Evolutionary conservation across 2,797 vertebrate genomes (phyloP).

Genomic region (Sternotherus odoratus): DNA sequence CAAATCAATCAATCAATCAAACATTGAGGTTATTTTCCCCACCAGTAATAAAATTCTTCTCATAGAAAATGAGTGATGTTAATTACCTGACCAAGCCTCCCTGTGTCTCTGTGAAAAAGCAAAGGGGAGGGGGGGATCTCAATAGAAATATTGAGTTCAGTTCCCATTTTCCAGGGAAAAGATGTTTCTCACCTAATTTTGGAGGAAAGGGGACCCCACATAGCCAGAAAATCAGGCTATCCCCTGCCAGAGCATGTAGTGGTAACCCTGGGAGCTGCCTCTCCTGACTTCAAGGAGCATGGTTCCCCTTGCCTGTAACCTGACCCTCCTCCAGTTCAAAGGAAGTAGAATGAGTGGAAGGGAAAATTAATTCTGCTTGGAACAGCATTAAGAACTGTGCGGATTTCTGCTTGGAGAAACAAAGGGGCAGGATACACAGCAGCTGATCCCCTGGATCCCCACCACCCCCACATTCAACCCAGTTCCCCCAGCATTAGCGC

Average conservation of each 20-base stretch:
- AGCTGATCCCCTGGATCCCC: not conserved
- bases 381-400: not conserved
- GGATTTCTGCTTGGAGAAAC: not conserved
- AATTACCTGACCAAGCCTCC: not conserved
- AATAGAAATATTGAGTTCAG: not conserved
- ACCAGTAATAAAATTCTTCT: not conserved
- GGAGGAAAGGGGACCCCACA: not conserved
- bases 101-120: not conserved
- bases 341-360: not conserved
- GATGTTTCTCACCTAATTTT: not conserved
- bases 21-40: not conserved
- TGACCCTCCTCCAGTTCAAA: not conserved
- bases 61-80: not conserved
- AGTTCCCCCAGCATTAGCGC: constrained; percentile 49
- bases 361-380: not conserved
- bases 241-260: not conserved
- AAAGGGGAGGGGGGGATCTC: no score
- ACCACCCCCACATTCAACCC: constrained; percentile 43
- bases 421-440: not conserved
- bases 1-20: not conserved
- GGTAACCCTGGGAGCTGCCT: not conserved
- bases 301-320: not conserved
- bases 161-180: no score
- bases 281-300: not conserved
- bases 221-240: not conserved